These are phyloP conservation scores for Cebidichthys violaceus DNA, from an alignment of 2,113 vertebrate genomes.

Conservation along the genomic window DNA sequence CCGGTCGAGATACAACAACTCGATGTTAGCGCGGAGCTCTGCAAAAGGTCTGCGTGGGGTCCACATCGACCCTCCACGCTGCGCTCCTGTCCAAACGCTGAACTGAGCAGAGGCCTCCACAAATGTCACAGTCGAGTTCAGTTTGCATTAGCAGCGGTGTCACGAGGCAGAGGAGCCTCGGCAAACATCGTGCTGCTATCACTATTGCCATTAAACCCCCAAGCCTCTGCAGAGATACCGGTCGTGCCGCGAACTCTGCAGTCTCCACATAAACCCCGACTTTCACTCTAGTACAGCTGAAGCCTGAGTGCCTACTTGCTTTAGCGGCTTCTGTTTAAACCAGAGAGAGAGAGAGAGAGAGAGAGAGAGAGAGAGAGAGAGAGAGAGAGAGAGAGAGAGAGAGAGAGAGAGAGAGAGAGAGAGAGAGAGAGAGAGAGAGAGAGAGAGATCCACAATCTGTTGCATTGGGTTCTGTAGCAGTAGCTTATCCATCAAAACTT, in stretches of 20 bases:
- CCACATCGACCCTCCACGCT: slow-evolving; percentile 22
- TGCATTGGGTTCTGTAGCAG: slow-evolving; percentile 32
- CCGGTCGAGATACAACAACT: neutral
- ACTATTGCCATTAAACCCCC: slow-evolving; percentile 22
- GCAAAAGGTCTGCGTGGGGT: slow-evolving; percentile 30
- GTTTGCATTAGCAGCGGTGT: slow-evolving; percentile 57
- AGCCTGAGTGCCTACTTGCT: slow-evolving; percentile 23
- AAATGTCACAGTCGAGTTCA: slow-evolving; percentile 59
- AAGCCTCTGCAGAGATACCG: slow-evolving; percentile 32
- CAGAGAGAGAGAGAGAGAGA: slow-evolving; percentile 26
- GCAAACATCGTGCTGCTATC: slow-evolving; percentile 48
- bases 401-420: slow-evolving; percentile 17
- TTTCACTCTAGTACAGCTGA: slow-evolving; percentile 40
- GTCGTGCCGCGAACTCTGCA: slow-evolving; percentile 15
- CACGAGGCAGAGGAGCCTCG: slow-evolving; percentile 37
- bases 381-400: slow-evolving; percentile 12
- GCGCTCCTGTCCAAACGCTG: slow-evolving; percentile 31
- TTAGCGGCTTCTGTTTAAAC: slow-evolving; percentile 35
- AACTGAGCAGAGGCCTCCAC: slow-evolving; percentile 42
- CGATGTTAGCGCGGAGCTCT: neutral
- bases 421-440: slow-evolving; percentile 28
- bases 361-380: slow-evolving; percentile 15
- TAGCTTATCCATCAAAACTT: slow-evolving; percentile 55
- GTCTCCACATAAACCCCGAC: slow-evolving; percentile 25
- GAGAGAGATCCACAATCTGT: slow-evolving; percentile 20